These are phyloP conservation scores for Psilopsiagon aymara DNA, from an alignment of 2,113 vertebrate species.

Conservation along the genomic window DNA sequence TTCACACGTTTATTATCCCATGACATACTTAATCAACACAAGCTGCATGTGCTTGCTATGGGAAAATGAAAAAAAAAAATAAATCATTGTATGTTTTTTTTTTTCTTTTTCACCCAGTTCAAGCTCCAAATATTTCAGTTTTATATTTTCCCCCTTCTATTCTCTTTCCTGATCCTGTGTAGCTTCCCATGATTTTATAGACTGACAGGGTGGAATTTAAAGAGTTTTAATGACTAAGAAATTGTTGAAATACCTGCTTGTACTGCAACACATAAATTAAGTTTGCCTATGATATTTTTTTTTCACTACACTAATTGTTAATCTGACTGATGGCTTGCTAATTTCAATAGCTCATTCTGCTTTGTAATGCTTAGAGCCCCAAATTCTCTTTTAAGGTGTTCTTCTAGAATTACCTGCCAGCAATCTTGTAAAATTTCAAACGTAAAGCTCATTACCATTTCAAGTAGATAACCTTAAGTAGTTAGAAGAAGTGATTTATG, in stretches of 20 bases:
- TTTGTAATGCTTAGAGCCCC: neutral
- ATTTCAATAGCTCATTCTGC: neutral
- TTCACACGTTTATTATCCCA: neutral
- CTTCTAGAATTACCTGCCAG: conserved; percentile 12
- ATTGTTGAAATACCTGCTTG: neutral
- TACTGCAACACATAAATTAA: neutral
- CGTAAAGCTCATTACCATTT: conserved; percentile 26
- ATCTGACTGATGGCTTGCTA: conserved; percentile 8
- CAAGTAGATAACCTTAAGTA: conserved; percentile 30
- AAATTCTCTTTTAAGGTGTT: neutral
- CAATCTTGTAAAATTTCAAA: conserved; percentile 31
- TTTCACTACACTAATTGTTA: neutral
- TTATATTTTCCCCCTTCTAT: neutral
- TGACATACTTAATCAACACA: neutral
- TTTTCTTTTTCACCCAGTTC: neutral
- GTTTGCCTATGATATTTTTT: neutral
- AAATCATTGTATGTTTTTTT: neutral
- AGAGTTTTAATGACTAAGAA: neutral
- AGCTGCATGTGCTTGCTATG: neutral
- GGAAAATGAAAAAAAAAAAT: neutral
- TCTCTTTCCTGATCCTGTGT: neutral
- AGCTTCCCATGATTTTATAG: neutral
- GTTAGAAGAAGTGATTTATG: conserved; percentile 18
- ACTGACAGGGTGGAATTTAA: neutral
- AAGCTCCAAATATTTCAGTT: neutral